These are phyloP conservation scores for Loripinus fragilis DNA, from an alignment of 2,888 invertebrate species.

Conservation along the genomic window DNA sequence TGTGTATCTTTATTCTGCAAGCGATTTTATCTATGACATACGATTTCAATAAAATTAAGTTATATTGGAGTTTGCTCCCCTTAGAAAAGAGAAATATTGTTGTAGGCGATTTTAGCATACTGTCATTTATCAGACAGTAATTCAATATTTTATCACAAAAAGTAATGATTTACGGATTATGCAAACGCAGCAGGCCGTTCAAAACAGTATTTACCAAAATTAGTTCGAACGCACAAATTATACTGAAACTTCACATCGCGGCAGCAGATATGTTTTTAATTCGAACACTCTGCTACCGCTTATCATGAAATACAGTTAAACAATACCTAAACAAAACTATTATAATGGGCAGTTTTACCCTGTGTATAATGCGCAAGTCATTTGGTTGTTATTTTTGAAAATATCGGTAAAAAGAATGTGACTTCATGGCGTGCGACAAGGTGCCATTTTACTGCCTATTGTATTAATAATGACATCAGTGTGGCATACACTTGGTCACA, in stretches of 20 bases:
- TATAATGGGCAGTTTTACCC: too few species aligned
- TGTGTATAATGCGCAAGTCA: too few species aligned
- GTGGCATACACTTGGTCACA: constrained; percentile 12
- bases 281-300: too few species aligned
- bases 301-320: too few species aligned
- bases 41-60: background rate
- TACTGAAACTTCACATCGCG: too few species aligned
- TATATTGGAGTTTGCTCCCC: constrained; percentile 9
- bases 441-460: constrained; percentile 19
- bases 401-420: constrained; percentile 31
- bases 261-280: too few species aligned
- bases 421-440: constrained; percentile 22
- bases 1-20: too few species aligned
- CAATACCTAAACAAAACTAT: too few species aligned
- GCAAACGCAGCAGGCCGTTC: constrained; percentile 32
- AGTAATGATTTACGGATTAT: constrained; percentile 26
- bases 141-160: constrained; percentile 26
- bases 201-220: too few species aligned
- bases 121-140: constrained; percentile 14
- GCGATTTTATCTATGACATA: too few species aligned
- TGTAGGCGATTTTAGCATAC: constrained; percentile 16
- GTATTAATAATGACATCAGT: constrained; percentile 12
- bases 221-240: too few species aligned
- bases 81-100: constrained; percentile 5
- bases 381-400: too few species aligned